Percentiles rank a stretch among this genome's conserved stretches.
phyloP scores from a whole-genome alignment of 2,888 invertebrate species.

The Cryptus viduatorius region DNA sequence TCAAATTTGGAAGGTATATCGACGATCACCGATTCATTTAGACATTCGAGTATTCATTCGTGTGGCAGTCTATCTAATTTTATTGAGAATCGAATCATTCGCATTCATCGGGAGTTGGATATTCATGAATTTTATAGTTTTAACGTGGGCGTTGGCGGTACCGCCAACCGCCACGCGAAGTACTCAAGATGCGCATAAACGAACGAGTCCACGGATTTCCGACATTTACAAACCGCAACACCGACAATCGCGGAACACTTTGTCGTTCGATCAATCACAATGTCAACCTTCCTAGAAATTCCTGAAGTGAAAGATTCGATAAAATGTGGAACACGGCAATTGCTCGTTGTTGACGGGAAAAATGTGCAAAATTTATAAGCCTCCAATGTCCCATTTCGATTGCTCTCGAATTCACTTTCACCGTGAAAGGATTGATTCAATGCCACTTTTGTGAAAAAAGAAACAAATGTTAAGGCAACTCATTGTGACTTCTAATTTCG shows the following conservation, averaged over 20 bases:
- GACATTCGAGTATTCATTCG: conserved; percentile 11
- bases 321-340: conserved; percentile 21
- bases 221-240: background rate
- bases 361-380: conserved; percentile 35
- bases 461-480: background rate
- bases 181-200: conserved; percentile 30
- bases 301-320: conserved; percentile 11
- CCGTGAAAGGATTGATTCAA: conserved; percentile 13
- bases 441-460: background rate
- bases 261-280: background rate
- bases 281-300: conserved; percentile 7
- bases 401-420: conserved; percentile 47
- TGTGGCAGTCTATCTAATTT: conserved; percentile 72
- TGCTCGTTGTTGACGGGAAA: background rate
- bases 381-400: conserved; percentile 5
- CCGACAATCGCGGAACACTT: background rate
- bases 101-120: conserved; percentile 72
- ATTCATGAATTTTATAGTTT: conserved; percentile 76
- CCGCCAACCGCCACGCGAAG: no score
- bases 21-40: conserved; percentile 12
- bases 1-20: background rate
- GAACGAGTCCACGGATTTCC: background rate
- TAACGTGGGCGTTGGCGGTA: conserved; percentile 70
- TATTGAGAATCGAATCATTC: conserved; percentile 71
- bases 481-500: conserved; percentile 26